Base-by-base conservation (phyloP, 2,797 vertebrate genomes). In the Atherinosoma microstoma region DNA sequence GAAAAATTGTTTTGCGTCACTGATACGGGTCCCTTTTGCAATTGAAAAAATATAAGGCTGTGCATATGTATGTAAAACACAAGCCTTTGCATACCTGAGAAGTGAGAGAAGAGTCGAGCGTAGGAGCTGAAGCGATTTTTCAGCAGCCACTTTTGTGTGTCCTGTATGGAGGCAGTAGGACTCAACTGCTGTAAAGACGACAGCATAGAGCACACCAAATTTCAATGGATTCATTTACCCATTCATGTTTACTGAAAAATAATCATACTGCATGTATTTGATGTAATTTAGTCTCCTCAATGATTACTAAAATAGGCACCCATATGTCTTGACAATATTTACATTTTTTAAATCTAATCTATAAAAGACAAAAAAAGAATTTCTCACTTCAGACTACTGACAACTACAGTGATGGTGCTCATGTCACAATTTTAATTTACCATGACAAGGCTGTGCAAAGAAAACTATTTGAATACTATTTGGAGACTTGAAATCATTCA, bases 51-150 rank as follows among this genome's bases (percentile, higher is more conserved):
- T 40, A 16, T 16, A 42, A 42, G 15, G 18, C 16, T 42, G 40
- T 42, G 4, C 8, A 6, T 35, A 9, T 35, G 40, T 42, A 15
- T 42, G 40, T 42, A 40, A 32, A 47, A 63, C 42, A 36, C 13
- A 20, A 27, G 40, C 13, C 8, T 27, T 51, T 56, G 42, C 16
- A 42, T 84, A 94, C 97, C 97, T 97, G 97, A 97, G 96, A 97
- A 98, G 91, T 97, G 96, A 87, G 97, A 95, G 82, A 98, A 98
- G 88, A 98, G 92, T 84, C 97, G 94, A 78, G 96, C 84, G 64
- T 96, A 97, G 71, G 95, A 94, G 85, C 92, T 96, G 87, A 98
- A 98, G 76, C 97, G 95, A 68, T 98, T 96, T 92, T 96, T 97
- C 82, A 96, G 91, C 79, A 98, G 94, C 97, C 97, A 98, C 2